Evolutionary conservation across 1,140 invertebrate species (phyloP).

Genomic region (Berghia stephanieae): DNA sequence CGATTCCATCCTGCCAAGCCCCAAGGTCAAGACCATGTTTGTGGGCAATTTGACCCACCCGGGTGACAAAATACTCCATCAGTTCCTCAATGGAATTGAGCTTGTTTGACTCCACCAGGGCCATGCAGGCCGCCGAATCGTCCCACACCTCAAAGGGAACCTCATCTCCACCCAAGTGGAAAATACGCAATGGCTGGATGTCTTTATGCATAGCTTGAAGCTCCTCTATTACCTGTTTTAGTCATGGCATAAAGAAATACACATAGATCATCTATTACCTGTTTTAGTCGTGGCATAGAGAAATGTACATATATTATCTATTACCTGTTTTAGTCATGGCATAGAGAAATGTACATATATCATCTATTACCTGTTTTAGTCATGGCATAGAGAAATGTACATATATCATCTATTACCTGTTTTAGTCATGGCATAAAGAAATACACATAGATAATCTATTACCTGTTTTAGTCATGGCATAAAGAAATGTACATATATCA

Average conservation of each 20-base stretch:
- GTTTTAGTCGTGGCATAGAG: too few relatives aligned
- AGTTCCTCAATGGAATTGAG: constrained; percentile 45
- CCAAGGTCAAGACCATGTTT: constrained; percentile 49
- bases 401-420: too few relatives aligned
- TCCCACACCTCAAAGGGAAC: constrained; percentile 58
- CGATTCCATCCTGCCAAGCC: constrained; percentile 58
- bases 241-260: neutral
- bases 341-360: too few relatives aligned
- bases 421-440: too few relatives aligned
- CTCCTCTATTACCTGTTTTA: constrained; percentile 38
- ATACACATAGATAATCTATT: too few relatives aligned
- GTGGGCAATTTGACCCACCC: constrained; percentile 43
- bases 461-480: too few relatives aligned
- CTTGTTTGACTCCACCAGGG: constrained; percentile 40
- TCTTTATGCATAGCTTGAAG: constrained; percentile 54
- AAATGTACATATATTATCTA: too few relatives aligned
- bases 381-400: too few relatives aligned
- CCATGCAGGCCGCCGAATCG: constrained; percentile 53
- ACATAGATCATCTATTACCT: too few relatives aligned
- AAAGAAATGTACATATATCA: too few relatives aligned
- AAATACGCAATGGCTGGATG: constrained; percentile 49
- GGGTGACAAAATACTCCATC: constrained; percentile 56
- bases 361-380: too few relatives aligned
- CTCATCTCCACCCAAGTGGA: constrained; percentile 65
- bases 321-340: too few relatives aligned